Evolutionary conservation across 2,797 vertebrate genomes (phyloP).

Genomic region (Syndactyla subalaris): DNA sequence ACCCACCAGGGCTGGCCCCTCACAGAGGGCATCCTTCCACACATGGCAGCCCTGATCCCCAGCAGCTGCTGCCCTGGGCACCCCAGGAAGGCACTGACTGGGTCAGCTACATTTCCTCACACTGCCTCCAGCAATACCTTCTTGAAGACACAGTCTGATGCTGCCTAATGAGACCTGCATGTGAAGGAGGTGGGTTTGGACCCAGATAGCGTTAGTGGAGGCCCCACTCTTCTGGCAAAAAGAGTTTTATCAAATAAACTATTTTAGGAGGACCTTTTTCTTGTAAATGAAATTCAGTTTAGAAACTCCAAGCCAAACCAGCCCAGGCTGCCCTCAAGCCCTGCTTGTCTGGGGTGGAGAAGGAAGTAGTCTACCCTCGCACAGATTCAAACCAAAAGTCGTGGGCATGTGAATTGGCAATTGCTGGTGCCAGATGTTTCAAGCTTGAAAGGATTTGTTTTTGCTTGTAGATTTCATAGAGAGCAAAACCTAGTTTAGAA

Average conservation of each 20-base stretch:
- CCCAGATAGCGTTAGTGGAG: rapidly evolving
- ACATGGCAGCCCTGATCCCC: not conserved
- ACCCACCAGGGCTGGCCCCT: not conserved
- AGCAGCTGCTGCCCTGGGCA: not conserved
- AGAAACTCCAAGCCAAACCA: not conserved
- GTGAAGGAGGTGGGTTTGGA: not conserved
- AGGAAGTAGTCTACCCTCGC: not conserved
- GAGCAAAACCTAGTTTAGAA: not conserved
- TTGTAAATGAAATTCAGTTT: not conserved
- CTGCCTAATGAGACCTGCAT: not conserved
- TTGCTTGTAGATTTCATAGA: not conserved
- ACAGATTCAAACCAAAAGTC: not conserved
- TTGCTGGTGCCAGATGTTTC: not conserved
- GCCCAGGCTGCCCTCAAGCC: not conserved
- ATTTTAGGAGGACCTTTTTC: not conserved
- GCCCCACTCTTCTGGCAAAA: not conserved
- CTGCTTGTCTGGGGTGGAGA: not conserved
- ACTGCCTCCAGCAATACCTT: not conserved
- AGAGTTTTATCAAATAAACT: not conserved
- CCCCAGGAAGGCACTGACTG: not conserved
- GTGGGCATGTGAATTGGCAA: rapidly evolving
- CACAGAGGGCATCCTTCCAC: not conserved
- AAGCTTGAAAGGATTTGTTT: not conserved
- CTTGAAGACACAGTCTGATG: not conserved
- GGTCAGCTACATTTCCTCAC: not conserved